These are phyloP conservation scores for Drosophila koepferae DNA, from an alignment of 2,888 invertebrate species.

Conservation along the genomic window DNA sequence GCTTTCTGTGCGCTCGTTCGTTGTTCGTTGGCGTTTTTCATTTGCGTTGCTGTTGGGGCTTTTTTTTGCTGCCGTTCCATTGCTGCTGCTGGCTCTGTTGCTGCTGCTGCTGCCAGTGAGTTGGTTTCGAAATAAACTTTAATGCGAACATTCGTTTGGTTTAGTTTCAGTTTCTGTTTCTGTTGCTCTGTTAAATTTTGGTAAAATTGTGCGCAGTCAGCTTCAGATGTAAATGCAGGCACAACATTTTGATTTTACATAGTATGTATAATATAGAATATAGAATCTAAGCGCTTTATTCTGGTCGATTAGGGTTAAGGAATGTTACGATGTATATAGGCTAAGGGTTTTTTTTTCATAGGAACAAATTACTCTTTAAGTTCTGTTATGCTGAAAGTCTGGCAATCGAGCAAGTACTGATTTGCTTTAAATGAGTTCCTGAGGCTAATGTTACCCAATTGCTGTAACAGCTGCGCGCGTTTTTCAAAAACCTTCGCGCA, in stretches of 20 bases:
- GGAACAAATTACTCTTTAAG: background rate
- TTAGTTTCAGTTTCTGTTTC: conserved; percentile 69
- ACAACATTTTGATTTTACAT: conserved; percentile 12
- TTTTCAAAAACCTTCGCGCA: conserved; percentile 66
- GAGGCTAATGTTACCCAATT: conserved; percentile 28
- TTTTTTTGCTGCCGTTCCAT: conserved; percentile 49
- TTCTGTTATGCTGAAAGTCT: background rate
- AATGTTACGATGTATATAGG: background rate
- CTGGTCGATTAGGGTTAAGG: background rate
- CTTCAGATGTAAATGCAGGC: conserved; percentile 43
- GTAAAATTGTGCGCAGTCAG: conserved; percentile 74
- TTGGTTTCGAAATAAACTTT: conserved; percentile 81
- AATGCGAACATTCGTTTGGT: conserved; percentile 72
- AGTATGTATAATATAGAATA: background rate
- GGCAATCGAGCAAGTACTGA: background rate
- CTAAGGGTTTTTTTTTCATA: background rate
- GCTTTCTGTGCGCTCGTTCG: conserved; percentile 63
- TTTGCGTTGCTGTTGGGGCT: conserved; percentile 62
- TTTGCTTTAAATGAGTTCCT: conserved; percentile 8
- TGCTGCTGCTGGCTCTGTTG: conserved; percentile 29
- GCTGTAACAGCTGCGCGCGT: conserved; percentile 54
- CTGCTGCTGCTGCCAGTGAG: conserved; percentile 49
- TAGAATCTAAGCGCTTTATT: background rate
- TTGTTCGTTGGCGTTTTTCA: conserved; percentile 66
- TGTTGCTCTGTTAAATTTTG: conserved; percentile 78